These are phyloP conservation scores for Coptodon bakossiorum DNA, from an alignment of 2,113 vertebrate species.

Conservation along the genomic window DNA sequence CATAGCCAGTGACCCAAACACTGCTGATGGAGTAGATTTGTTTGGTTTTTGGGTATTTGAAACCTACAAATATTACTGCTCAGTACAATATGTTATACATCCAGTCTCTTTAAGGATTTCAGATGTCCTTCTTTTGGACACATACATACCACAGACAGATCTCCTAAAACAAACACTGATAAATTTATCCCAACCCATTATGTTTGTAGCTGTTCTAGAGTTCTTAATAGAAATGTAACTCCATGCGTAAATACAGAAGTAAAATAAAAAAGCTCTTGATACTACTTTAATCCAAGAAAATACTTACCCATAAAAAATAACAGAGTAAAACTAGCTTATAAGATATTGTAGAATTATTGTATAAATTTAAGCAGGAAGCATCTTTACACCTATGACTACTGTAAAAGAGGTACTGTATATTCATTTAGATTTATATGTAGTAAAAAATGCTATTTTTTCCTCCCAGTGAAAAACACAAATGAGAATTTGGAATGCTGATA, in stretches of 20 bases:
- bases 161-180: not conserved
- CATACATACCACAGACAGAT: not conserved
- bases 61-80: not conserved
- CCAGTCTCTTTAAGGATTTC: not conserved
- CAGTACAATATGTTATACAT: not conserved
- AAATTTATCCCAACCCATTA: not conserved
- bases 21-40: not conserved
- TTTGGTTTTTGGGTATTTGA: not conserved
- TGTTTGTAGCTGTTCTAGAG: not conserved
- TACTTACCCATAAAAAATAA: not conserved
- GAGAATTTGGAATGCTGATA: not conserved
- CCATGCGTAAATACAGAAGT: not conserved
- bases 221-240: not conserved
- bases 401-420: not conserved
- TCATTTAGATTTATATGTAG: not conserved
- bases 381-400: not conserved
- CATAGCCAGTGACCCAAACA: not conserved
- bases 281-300: not conserved
- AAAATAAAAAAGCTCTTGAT: not conserved
- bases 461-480: not conserved
- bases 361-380: not conserved
- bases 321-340: not conserved
- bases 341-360: not conserved
- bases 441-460: not conserved
- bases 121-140: not conserved